Base-by-base conservation (phyloP, 2,113 vertebrate genomes). In the Bos indicus region DNA sequence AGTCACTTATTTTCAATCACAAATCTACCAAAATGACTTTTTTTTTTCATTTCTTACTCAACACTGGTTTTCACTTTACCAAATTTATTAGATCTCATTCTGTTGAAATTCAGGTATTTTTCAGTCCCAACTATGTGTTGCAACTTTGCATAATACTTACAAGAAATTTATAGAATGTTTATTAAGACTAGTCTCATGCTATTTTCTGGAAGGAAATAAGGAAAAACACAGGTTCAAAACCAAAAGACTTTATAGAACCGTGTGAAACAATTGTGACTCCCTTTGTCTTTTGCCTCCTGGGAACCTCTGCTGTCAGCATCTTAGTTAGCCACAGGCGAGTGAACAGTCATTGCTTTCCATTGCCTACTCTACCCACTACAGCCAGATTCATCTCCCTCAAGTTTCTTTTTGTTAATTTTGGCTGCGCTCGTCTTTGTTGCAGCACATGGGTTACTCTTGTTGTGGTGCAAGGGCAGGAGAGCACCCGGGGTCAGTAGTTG, bases 1-100 rank as follows among this genome's bases (percentile, higher is more conserved):
- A 78, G 40, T 86, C 86, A 84, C 23, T 90, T 96, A 74, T 64
- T 96, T 98, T 95, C 94, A 85, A 80, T 83, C 25, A 74, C 59
- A 89, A 86, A 56, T 82, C 14, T 90, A 78, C 46, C 60, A 67
- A 96, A 84, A 84, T 80, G 59, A 40, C 3, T 4, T 4, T 51
- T 43, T 40, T 52, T 46, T 77, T 5, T 12, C 16, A 48, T 82
- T 90, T 87, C 14, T 25, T 62, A 52, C 10, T 96, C 28, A 94
- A 17, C 26, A 28, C 3, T 97, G 57, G 4, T 46, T 89, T 97
- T 94, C 74, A 93, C 88, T 96, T 96, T 88, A 80, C 11, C n/a
- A 92, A 96, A 78, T 96, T 64, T 82, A 93, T 84, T 89, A 77
- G n/a, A 57, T 84, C 13, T n/a, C 7, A 2, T 64, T 80, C 30